Base-by-base conservation (phyloP, 1,140 invertebrate species). In the Carposina sasakii region DNA sequence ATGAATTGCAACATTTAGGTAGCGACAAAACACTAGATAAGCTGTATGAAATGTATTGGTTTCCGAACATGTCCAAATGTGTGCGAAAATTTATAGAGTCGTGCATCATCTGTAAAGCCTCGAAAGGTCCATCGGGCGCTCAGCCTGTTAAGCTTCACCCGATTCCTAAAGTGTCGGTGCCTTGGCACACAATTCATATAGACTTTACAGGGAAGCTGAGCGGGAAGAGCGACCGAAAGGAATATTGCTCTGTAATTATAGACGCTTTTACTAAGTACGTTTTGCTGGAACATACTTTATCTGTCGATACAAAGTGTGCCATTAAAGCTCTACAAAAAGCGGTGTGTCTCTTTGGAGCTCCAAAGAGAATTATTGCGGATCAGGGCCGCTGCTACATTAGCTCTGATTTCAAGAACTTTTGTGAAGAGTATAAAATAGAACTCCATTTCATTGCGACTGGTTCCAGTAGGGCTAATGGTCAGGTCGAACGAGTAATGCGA, bases 401-500 rank as follows among this genome's bases (percentile, higher is more conserved):
- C 36, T 20, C 33, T 1, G 54, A 63, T 5, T 63, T 67, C 46
- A 57, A 57, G 31, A 17, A 40, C 4, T 64, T 67, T 33, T 67
- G 64, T 26, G 1, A 8, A 5, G 52, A 54, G 0, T 43, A 66
- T 45, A 53, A 54, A 19, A 67, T 71, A 21, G 37, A 68, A 9
- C 48, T 69, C 8, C 65, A 71, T 49, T 61, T 68, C 19, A 65
- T 69, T 22, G 65, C 67, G 6, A 68, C 58, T 4, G 67, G 67
- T 12, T 36, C 57, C 12, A 62, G 58, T 51, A 54, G 58, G 23
- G 63, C 62, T 8, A 72, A 72, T 17, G 60, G 67, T 3, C 63
- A 70, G 34, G 60, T 69, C 0, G 55, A 63, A 19, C 37, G 57
- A 8, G 57, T 63, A 0, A 67, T 63, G 63, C 50, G 55, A 10